Conservation (phyloP, 2,888 invertebrate species). For the Agonopterix heracliana region DNA sequence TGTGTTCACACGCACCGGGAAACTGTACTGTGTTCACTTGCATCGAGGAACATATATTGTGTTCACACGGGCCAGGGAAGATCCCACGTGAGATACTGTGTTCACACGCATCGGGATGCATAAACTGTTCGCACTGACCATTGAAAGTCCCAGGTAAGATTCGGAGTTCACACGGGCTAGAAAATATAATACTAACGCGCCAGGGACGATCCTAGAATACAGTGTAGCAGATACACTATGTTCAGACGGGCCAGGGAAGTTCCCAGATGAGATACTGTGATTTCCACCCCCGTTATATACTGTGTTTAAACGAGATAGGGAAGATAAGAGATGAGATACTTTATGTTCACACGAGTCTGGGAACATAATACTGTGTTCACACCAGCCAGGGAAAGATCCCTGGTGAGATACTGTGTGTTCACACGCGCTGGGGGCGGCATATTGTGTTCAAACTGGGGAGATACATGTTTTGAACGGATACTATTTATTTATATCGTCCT, state of each 20-base stretch:
- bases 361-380: conserved; percentile 83
- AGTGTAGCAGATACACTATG: conserved; percentile 70
- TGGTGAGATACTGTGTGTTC: conserved; percentile 41
- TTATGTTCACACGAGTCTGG: no score
- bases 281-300: no score
- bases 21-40: no score
- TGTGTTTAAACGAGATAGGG: conserved; percentile 96
- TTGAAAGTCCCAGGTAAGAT: no score
- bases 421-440: neutral
- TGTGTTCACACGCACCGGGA: no score
- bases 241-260: conserved; percentile 98
- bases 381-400: conserved; percentile 91
- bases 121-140: conserved; percentile 79
- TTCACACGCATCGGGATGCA: no score
- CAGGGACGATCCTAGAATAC: no score
- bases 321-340: no score
- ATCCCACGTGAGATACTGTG: conserved; percentile 69
- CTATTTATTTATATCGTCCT: no score
- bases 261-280: conserved; percentile 56
- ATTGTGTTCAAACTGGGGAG: conserved; percentile 96
- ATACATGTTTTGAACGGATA: no score
- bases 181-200: no score
- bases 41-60: conserved; percentile 68
- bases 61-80: conserved; percentile 97
- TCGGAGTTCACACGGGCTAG: no score